phyloP scores from a whole-genome alignment of 2,888 invertebrate genomes.

The Campoplex capitator region DNA sequence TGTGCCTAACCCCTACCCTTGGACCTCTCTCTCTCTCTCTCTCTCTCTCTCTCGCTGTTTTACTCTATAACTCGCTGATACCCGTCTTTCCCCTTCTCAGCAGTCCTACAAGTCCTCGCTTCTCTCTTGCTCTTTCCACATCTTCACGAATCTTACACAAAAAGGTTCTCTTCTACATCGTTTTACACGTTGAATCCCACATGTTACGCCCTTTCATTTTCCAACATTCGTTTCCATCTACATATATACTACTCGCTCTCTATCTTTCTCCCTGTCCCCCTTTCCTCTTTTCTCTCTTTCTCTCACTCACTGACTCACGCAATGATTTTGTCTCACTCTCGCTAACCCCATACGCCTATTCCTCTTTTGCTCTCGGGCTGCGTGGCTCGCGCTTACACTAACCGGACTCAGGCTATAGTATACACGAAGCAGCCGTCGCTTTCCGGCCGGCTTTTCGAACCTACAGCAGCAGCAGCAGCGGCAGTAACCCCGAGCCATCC shows the following conservation, averaged over 20 bases:
- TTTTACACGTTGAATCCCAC: background rate
- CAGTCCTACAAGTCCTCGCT: conserved; percentile 10
- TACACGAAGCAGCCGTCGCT: conserved; percentile 76
- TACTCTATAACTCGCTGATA: conserved; percentile 51
- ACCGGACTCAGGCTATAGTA: conserved; percentile 72
- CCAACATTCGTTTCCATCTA: conserved; percentile 20
- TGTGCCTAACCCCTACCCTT: conserved; percentile 51
- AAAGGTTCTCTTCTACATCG: background rate
- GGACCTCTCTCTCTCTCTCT: conserved; percentile 16
- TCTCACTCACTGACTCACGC: conserved; percentile 38
- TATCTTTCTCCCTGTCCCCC: conserved; percentile 34
- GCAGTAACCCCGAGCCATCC: conserved; percentile 76
- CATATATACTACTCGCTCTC: conserved; percentile 38
- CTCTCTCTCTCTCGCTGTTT: conserved; percentile 54
- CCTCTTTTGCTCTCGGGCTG: conserved; percentile 68
- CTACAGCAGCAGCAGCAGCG: conserved; percentile 58
- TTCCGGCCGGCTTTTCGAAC: conserved; percentile 77
- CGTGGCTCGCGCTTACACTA: conserved; percentile 69
- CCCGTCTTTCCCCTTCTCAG: conserved; percentile 28
- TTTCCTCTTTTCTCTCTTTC: conserved; percentile 14
- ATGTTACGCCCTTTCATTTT: conserved; percentile 8
- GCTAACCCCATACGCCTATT: conserved; percentile 44
- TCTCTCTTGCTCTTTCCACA: conserved; percentile 39
- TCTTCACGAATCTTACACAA: conserved; percentile 25
- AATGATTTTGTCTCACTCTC: conserved; percentile 35